Evolutionary conservation across 2,113 vertebrate genomes (phyloP), one percentile per base, ranked within the genome.

Genomic region (Anguilla rostrata): DNA sequence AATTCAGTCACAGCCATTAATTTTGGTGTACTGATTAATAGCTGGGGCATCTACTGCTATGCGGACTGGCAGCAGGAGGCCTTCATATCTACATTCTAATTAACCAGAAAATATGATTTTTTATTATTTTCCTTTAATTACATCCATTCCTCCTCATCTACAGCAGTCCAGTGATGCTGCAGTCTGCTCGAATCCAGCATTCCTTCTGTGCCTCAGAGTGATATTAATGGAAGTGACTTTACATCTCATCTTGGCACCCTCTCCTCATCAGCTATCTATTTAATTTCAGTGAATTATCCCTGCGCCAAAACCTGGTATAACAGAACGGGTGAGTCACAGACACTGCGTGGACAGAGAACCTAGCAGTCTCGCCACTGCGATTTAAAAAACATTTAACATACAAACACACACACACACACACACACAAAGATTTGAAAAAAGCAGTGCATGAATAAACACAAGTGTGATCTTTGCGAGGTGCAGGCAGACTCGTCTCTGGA

Each of bases 281-380:
- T 92, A 39, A 87, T 90, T 89, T 81, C 89, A 88, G 83, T 83
- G 81, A 87, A 92, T 89, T 83, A 89, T 88, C 71, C 71, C n/a
- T 75, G 71, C n/a, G n/a, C 71, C 85, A 88, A 78, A 66, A 26
- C 60, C 60, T 26, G 22, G 60, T 20, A 26, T 22, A 66, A 66
- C 22, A 26, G 60, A 66, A 85, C 86, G 84, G 34, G 84, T 82
- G 94, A 93, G 85, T 94, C 91, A 92, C 81, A 89, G 92, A 91
- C 92, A 85, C 93, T 90, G 29, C 49, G 85, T 92, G 89, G 91
- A 92, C 89, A 92, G 83, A 39, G 60, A 84, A 86, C 83, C 87
- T 34, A 86, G 88, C 89, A 92, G 88, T 79, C 86, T 88, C 80
- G 57, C 66, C 83, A 22, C 86, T 88, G 87, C 83, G 85, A 85